Evolutionary conservation across 2,888 invertebrate species (phyloP), one percentile per base, ranked within the genome.

Genomic region (Agrilus cyanescens): DNA sequence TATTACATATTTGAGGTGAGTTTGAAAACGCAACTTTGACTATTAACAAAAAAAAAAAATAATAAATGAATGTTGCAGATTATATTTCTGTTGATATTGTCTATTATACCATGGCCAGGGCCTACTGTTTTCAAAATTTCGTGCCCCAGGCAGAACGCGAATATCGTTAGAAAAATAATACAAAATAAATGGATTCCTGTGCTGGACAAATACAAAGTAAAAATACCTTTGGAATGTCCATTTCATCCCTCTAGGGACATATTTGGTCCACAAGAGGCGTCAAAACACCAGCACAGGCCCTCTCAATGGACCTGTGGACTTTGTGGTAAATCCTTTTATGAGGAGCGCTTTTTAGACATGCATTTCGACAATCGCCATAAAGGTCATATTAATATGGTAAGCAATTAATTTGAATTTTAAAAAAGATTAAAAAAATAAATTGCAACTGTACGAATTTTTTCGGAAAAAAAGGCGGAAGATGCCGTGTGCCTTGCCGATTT

Each of bases 161-260:
- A 87, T 61, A 79, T 89, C 56, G 89, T 90, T 50, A 76, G 87
- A 60, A 86, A 85, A 69, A 81, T 89, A 50, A 81, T 90, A 58
- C 84, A 87, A 68, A 86, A 82, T 76, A 88, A 89, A 80, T 89
- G 90, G 88, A 76, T 84, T 52, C 90, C 91, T 43, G 82, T 90
- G 47, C 71, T 91, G 68, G 87, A 87, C 61, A 84, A 87, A 66
- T 88, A 87, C 72, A 85, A 87, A 68, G 85, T 88, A 45, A 82
- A 80, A 60, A 68, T 91, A 53, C 90, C 90, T 12, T 65, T 89
- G 57, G 89, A 90, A 67, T 91, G 91, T 63, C 91, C 91, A 35
- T 83, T 91, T 65, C 89, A 91, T 70, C 85, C 86, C 32, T 75
- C 79, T 53, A 76, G 90, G 54, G 91, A 91, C 66, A 83, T 90